Conservation (phyloP, 2,797 vertebrate species). For the Labroides dimidiatus region DNA sequence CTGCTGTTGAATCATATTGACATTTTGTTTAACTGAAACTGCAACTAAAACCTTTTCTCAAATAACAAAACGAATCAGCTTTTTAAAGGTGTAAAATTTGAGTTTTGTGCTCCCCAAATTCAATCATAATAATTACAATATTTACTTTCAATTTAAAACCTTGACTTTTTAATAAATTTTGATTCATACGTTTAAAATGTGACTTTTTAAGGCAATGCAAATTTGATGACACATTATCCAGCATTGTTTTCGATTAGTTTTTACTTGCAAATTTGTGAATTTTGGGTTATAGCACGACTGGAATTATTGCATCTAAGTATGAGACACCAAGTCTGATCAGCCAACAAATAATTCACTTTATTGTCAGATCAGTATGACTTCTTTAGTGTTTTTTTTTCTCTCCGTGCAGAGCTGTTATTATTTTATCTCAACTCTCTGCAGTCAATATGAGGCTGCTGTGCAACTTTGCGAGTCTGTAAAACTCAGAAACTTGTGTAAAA, state of each 20-base stretch:
- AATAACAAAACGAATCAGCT: too few species aligned
- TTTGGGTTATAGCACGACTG: neutral
- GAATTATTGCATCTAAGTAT: neutral
- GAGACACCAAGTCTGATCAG: conserved; percentile 13
- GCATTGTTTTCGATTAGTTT: neutral
- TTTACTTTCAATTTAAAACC: neutral
- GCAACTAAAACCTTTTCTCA: neutral
- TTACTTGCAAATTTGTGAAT: neutral
- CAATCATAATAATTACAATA: neutral
- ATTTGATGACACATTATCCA: neutral
- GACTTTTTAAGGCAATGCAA: neutral
- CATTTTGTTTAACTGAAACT: conserved; percentile 7
- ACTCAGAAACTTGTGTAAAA: conserved; percentile 52
- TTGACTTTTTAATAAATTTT: neutral
- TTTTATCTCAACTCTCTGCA: conserved; percentile 40
- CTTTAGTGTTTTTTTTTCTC: conserved; percentile 8
- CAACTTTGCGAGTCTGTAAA: conserved; percentile 60
- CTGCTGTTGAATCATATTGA: conserved; percentile 30
- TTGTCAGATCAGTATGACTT: conserved; percentile 17
- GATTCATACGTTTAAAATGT: neutral
- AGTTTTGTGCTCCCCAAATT: too few species aligned
- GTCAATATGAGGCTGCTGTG: conserved; percentile 34
- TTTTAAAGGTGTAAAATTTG: too few species aligned
- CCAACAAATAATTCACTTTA: conserved; percentile 1
- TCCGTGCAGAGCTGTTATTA: conserved; percentile 38